phyloP scores from a whole-genome alignment of 1,140 invertebrate species.

The Calephelis nemesis region DNA sequence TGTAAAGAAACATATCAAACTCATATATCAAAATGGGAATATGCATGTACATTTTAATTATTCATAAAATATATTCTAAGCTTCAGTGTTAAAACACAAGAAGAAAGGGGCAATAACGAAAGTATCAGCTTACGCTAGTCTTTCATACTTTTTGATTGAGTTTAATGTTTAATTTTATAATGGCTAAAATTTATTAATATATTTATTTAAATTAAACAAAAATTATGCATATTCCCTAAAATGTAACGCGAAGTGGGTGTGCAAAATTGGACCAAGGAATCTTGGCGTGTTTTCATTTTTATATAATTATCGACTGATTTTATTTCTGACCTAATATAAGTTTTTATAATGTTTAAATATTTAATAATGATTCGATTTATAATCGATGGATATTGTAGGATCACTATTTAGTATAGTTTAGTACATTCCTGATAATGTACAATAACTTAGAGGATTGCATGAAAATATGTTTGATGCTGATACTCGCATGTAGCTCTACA shows the following conservation, averaged over 20 bases:
- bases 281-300: slow-evolving; percentile 9
- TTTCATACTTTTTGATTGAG: slow-evolving; percentile 5
- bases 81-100: background rate
- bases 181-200: slow-evolving; percentile 8
- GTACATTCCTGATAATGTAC: slow-evolving; percentile 74
- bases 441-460: slow-evolving; percentile 40
- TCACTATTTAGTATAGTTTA: slow-evolving; percentile 50
- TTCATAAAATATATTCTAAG: background rate
- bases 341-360: slow-evolving; percentile 21
- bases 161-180: slow-evolving; percentile 10
- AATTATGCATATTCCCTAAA: slow-evolving; percentile 3
- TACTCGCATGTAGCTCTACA: slow-evolving; percentile 36
- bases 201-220: slow-evolving; percentile 5
- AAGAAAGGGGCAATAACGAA: background rate
- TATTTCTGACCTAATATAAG: slow-evolving; percentile 46
- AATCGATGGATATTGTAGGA: slow-evolving; percentile 9
- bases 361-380: slow-evolving; percentile 21
- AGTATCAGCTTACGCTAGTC: background rate
- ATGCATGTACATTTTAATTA: slow-evolving; percentile 2
- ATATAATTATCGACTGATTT: slow-evolving; percentile 35
- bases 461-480: slow-evolving; percentile 12
- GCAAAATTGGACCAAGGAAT: background rate
- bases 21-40: slow-evolving; percentile 1
- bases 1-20: background rate
- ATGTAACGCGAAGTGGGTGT: background rate